These are phyloP conservation scores for Petrophora chlorosata DNA, from an alignment of 2,888 invertebrate genomes.

Conservation along the genomic window DNA sequence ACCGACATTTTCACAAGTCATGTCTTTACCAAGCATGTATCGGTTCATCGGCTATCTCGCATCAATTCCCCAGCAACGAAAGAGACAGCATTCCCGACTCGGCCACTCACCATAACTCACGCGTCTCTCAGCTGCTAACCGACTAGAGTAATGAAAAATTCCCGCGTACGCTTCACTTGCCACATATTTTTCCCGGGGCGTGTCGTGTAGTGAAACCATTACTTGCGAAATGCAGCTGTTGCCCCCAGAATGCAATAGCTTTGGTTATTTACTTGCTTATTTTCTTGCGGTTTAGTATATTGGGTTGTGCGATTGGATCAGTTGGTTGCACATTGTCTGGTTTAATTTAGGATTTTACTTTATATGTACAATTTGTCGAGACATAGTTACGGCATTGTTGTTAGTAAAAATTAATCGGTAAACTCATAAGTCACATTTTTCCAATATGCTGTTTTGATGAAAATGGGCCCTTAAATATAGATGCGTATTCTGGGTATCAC, in stretches of 20 bases:
- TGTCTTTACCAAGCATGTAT: no score
- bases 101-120: slow-evolving; percentile 18
- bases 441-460: no score
- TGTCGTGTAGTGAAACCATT: slow-evolving; percentile 29
- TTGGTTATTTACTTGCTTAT: slow-evolving; percentile 19
- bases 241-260: slow-evolving; percentile 25
- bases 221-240: slow-evolving; percentile 30
- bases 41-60: neutral
- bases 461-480: no score
- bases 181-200: slow-evolving; percentile 16
- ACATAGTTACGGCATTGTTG: no score
- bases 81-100: neutral
- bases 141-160: slow-evolving; percentile 30
- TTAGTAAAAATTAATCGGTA: no score
- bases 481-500: no score
- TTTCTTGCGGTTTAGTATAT: slow-evolving; percentile 12
- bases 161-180: slow-evolving; percentile 13
- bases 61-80: neutral
- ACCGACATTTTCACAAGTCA: no score
- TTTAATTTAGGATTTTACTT: no score
- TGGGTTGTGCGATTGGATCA: neutral
- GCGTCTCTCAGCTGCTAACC: slow-evolving; percentile 12
- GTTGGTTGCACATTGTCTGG: no score
- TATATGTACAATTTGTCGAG: no score
- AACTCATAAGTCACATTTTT: no score